Conservation (phyloP, 2,888 invertebrate species). For the Dolomedes plantarius region DNA sequence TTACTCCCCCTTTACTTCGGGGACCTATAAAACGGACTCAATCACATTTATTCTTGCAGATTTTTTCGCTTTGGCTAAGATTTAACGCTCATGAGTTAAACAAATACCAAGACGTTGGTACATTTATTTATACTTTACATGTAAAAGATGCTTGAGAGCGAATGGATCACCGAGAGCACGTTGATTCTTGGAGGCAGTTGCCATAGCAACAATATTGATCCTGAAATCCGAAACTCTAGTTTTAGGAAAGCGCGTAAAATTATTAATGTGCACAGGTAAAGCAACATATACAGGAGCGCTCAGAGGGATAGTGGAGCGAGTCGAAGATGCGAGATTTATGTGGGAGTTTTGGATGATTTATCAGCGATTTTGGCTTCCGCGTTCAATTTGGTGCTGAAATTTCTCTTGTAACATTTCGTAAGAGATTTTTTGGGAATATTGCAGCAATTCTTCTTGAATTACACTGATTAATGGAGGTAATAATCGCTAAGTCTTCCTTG, state of each 20-base stretch:
- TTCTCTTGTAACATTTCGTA: neutral
- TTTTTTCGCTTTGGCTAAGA: conserved; percentile 29
- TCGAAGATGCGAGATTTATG: neutral
- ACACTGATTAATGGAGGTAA: neutral
- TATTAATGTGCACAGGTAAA: conserved; percentile 54
- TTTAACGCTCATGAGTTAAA: conserved; percentile 29
- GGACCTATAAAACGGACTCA: conserved; percentile 10
- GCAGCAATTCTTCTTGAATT: neutral
- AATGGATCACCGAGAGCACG: conserved; percentile 29
- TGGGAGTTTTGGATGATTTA: neutral
- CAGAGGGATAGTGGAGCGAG: conserved; percentile 16
- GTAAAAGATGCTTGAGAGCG: conserved; percentile 14
- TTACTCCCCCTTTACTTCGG: neutral
- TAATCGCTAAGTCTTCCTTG: neutral
- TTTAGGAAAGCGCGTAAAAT: conserved; percentile 64
- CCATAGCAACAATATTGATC: conserved; percentile 67
- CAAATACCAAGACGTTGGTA: conserved; percentile 35
- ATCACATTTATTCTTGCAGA: conserved; percentile 8
- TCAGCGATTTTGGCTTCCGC: neutral
- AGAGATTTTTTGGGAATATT: neutral
- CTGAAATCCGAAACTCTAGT: conserved; percentile 62
- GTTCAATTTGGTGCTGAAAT: neutral
- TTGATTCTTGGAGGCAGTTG: conserved; percentile 50
- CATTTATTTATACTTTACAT: conserved; percentile 53
- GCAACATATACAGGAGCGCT: neutral